Evolutionary conservation across 2,113 vertebrate species (phyloP).

Genomic region (Otus sunia): DNA sequence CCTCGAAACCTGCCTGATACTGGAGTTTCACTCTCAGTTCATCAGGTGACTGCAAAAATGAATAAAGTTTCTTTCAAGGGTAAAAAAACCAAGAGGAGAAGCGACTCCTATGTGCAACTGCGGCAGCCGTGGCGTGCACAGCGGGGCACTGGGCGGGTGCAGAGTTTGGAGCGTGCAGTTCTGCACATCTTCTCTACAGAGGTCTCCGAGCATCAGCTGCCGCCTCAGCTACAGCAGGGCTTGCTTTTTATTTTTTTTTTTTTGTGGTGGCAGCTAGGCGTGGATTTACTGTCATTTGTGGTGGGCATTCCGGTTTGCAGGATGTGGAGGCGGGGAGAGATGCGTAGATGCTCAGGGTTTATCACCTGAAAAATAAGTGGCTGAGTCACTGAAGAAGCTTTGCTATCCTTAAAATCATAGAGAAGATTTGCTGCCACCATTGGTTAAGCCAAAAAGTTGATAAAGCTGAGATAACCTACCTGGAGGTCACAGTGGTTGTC

Average conservation of each 20-base stretch:
- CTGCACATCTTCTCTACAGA: background rate
- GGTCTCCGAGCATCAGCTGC: background rate
- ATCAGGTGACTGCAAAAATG: background rate
- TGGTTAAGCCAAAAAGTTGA: background rate
- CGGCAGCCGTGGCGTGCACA: accelerated
- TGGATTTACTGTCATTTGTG: background rate
- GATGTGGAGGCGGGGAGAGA: background rate
- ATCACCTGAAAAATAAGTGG: background rate
- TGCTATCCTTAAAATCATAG: background rate
- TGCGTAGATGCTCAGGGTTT: background rate
- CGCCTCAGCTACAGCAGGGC: background rate
- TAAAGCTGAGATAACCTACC: background rate
- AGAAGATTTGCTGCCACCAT: background rate
- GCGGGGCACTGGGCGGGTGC: accelerated
- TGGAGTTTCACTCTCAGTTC: background rate
- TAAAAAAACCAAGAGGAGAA: background rate
- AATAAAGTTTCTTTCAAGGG: background rate
- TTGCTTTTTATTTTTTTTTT: background rate
- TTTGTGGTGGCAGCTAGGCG: background rate
- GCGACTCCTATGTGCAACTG: accelerated
- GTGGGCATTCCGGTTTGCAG: background rate
- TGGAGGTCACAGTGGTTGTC: background rate
- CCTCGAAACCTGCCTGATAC: constrained; percentile 19
- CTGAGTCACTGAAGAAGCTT: background rate
- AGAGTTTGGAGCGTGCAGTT: background rate